phyloP scores from a whole-genome alignment of 2,113 vertebrate genomes.

The Bagarius yarrelli region DNA sequence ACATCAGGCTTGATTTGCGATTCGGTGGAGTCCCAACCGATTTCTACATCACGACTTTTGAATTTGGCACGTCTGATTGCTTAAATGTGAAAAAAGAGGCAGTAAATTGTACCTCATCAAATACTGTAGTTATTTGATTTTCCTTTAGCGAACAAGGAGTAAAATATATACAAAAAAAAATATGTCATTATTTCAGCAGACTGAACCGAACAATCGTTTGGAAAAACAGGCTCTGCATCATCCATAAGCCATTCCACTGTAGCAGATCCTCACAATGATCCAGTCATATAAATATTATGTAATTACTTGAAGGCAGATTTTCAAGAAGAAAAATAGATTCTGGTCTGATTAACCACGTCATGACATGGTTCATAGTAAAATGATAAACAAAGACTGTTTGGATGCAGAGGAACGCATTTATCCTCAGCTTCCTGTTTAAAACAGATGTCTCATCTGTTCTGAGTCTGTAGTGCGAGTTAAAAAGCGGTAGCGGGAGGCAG shows the following conservation, averaged over 20 bases:
- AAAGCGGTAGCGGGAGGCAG: not conserved
- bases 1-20: conserved; percentile 16
- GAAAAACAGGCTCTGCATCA: not conserved
- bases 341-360: not conserved
- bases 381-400: not conserved
- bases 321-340: too few relatives aligned
- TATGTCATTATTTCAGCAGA: not conserved
- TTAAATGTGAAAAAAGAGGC: not conserved
- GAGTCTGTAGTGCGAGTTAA: not conserved
- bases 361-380: not conserved
- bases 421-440: not conserved
- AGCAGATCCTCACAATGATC: not conserved
- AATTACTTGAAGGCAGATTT: not conserved
- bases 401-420: not conserved
- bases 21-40: not conserved
- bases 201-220: not conserved
- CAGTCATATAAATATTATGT: not conserved
- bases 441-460: not conserved
- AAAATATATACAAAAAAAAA: not conserved
- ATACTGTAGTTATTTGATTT: conserved; percentile 6
- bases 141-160: too few relatives aligned
- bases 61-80: not conserved
- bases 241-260: not conserved
- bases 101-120: not conserved
- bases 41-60: not conserved